Evolutionary conservation across 2,113 vertebrate species (phyloP).

Genomic region (Syngnathus typhle): DNA sequence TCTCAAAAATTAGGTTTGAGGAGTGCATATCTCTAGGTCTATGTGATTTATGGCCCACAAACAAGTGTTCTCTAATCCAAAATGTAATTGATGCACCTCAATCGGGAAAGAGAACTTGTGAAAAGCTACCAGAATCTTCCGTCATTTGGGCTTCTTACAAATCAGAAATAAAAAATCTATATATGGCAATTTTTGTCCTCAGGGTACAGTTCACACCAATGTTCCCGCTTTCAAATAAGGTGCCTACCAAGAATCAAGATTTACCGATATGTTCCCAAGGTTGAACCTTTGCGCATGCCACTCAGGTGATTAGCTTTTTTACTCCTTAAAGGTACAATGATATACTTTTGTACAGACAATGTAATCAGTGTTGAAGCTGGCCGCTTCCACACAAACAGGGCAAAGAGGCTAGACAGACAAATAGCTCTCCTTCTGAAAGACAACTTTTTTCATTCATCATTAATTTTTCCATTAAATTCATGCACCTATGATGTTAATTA

Average conservation of each 20-base stretch:
- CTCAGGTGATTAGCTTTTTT: not conserved
- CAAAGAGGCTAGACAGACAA: constrained; percentile 1
- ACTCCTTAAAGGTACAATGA: not conserved
- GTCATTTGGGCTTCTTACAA: constrained; percentile 10
- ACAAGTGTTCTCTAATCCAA: constrained; percentile 33
- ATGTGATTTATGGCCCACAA: constrained; percentile 26
- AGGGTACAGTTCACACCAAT: not conserved
- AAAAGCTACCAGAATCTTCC: constrained; percentile 14
- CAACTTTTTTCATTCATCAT: not conserved
- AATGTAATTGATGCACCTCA: constrained; percentile 29
- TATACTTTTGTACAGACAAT: not conserved
- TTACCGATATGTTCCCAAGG: not conserved
- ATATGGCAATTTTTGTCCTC: not conserved
- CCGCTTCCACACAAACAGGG: constrained; percentile 1
- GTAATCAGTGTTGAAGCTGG: not conserved
- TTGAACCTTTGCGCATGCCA: not conserved
- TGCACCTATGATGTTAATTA: not conserved
- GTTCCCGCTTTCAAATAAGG: not conserved
- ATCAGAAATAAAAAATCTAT: not conserved
- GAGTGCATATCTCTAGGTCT: constrained; percentile 16
- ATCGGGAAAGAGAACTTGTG: constrained; percentile 32
- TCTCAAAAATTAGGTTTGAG: constrained; percentile 14
- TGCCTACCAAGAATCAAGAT: not conserved
- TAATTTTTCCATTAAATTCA: not conserved
- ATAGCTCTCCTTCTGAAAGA: not conserved